Evolutionary conservation across 1,140 invertebrate species (phyloP).

Genomic region (Polypedilum pembai): DNA sequence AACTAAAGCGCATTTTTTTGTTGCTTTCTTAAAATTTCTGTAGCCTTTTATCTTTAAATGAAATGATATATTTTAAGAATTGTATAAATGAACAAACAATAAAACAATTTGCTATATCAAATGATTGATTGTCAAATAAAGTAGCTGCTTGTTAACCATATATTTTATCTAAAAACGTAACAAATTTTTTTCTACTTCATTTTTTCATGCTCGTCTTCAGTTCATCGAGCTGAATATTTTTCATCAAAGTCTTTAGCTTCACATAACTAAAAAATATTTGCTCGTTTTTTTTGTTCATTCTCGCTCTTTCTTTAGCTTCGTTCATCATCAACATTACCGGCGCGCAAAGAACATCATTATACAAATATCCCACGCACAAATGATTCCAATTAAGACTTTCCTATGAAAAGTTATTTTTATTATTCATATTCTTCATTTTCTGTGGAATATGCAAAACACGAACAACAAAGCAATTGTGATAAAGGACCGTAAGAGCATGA

Average conservation of each 20-base stretch:
- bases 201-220: background rate
- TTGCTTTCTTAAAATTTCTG: too few relatives aligned
- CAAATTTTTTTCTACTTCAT: background rate
- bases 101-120: too few relatives aligned
- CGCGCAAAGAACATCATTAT: slow-evolving; percentile 1
- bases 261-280: slow-evolving; percentile 1
- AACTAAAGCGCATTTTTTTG: too few relatives aligned
- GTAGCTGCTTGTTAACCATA: background rate
- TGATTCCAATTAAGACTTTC: background rate
- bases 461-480: background rate
- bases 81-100: too few relatives aligned
- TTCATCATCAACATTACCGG: background rate
- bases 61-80: too few relatives aligned
- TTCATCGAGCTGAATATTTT: background rate
- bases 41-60: too few relatives aligned
- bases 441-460: background rate
- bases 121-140: too few relatives aligned
- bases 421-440: background rate
- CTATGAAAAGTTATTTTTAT: background rate
- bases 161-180: background rate
- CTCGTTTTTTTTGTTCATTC: background rate
- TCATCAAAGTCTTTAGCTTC: background rate
- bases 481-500: background rate
- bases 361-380: slow-evolving; percentile 5
- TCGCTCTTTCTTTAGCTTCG: background rate